Base-by-base conservation (phyloP, 2,888 invertebrate genomes). In the Hypomecis atomaria region DNA sequence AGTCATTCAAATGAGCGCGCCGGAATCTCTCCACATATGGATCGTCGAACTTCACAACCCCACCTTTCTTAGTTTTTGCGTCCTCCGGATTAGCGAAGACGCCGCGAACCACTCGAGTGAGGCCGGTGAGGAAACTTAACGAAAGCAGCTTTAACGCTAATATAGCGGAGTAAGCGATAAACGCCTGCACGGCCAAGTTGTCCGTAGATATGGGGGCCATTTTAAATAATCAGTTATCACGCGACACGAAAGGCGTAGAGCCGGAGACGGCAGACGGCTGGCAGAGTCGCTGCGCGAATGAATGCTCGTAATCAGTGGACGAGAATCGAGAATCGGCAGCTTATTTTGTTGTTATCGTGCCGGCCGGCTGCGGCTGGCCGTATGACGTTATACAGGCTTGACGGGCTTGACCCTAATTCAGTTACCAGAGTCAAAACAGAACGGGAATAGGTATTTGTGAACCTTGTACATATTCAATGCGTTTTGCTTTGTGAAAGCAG, bases 1-100 rank as follows among this genome's bases (percentile, higher is more conserved):
- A 79, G 79, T 96, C 96, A 77, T 96, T 96, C 73, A 94, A 88
- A 79, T 96, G 95, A 9, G 95, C 95, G 78, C 95, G 85, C 0
- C 92, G 81, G 1, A 86, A 64, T 4, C 92, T 79, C 72, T 92
- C 91, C 34, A 92, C 78, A 0, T 67, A 72, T 0, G 81, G 83
- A 62, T 91, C 88, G 44, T 89, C 90, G 53, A 70, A 83, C 72
- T 86, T 90, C 59, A 92, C 84, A 70, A 85, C 88, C 23, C 23
- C 23, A 10, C 86, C 86, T 62, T 71, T 78, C 4, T 78, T 49
- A 2, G 56, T 1, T 68, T 80, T 85, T 0, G 87, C 84, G 65
- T 90, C 90, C 68, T 90, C 90, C 33, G 87, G 86, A 67, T 89
- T 90, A 0, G 86, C 78, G 65, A 78, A 89, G n/a, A 79, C 74